These are phyloP conservation scores for Varanus salvator DNA, from an alignment of 2,113 vertebrate species.

Conservation along the genomic window DNA sequence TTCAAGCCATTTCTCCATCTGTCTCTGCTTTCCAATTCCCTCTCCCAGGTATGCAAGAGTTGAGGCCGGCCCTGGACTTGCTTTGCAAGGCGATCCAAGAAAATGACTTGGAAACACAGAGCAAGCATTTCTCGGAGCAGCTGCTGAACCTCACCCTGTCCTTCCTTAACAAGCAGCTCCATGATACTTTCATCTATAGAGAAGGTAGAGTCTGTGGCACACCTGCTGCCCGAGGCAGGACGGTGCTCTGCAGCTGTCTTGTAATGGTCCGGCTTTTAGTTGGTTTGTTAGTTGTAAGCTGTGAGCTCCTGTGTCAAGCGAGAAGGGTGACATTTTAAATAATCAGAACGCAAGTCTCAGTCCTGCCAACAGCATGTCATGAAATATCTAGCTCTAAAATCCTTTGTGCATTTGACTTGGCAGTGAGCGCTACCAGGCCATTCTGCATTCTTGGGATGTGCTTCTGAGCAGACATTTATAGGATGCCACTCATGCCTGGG, in stretches of 20 bases:
- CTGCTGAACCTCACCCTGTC: slow-evolving; percentile 86
- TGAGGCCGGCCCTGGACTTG: slow-evolving; percentile 89
- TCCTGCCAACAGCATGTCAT: neutral
- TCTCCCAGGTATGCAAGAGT: slow-evolving; percentile 83
- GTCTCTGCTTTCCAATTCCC: neutral
- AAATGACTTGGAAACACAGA: slow-evolving; percentile 88
- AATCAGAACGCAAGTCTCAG: too few species aligned
- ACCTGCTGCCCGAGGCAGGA: accelerated
- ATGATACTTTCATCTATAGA: slow-evolving; percentile 75
- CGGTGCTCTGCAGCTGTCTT: accelerated
- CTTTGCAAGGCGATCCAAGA: slow-evolving; percentile 87
- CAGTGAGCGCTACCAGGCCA: neutral
- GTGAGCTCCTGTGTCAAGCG: neutral
- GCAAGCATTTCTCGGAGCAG: slow-evolving; percentile 93
- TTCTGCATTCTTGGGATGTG: neutral
- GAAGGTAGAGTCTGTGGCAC: slow-evolving; percentile 71
- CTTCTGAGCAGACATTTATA: neutral
- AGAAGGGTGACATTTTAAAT: neutral
- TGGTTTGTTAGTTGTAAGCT: neutral
- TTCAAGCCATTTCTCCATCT: neutral
- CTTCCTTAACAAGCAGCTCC: slow-evolving; percentile 89
- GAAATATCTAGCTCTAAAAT: neutral
- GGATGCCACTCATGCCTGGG: neutral
- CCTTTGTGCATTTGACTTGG: neutral
- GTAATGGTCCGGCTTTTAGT: neutral